Conservation (phyloP, 2,113 vertebrate genomes). For the Gopherus flavomarginatus region DNA sequence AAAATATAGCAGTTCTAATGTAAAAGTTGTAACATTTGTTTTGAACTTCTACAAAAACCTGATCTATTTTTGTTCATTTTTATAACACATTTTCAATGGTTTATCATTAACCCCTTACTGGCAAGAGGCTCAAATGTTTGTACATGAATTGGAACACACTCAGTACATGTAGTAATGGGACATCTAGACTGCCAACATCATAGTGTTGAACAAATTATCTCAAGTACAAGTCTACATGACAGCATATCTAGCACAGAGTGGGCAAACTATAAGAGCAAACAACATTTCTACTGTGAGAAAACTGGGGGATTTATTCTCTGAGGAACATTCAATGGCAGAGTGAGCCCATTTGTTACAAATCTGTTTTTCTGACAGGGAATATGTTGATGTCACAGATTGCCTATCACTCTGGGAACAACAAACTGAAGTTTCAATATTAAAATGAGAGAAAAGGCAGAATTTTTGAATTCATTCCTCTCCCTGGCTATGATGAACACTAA, state of each 20-base stretch:
- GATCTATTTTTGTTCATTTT: background rate
- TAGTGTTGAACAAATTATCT: background rate
- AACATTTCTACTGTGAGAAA: conserved; percentile 27
- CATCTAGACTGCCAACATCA: background rate
- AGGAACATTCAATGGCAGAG: background rate
- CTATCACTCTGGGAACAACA: background rate
- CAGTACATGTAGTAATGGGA: background rate
- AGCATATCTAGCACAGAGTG: background rate
- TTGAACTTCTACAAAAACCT: background rate
- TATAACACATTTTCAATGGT: background rate
- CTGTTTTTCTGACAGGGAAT: conserved; percentile 32
- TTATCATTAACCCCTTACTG: background rate
- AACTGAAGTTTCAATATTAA: background rate
- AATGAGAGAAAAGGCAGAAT: background rate
- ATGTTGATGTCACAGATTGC: background rate
- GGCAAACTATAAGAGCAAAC: background rate
- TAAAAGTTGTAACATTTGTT: background rate
- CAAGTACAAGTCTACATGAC: background rate
- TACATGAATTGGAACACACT: fast-evolving
- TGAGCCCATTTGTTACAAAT: background rate
- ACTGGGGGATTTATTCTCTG: conserved; percentile 37
- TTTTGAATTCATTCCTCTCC: background rate
- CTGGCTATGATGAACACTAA: background rate
- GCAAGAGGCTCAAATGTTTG: background rate
- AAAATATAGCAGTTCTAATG: background rate